A percentile compares a stretch with the other conserved stretches of the same genome.
Conservation (phyloP, 2,888 invertebrate species). For the Strigamia maritima region DNA sequence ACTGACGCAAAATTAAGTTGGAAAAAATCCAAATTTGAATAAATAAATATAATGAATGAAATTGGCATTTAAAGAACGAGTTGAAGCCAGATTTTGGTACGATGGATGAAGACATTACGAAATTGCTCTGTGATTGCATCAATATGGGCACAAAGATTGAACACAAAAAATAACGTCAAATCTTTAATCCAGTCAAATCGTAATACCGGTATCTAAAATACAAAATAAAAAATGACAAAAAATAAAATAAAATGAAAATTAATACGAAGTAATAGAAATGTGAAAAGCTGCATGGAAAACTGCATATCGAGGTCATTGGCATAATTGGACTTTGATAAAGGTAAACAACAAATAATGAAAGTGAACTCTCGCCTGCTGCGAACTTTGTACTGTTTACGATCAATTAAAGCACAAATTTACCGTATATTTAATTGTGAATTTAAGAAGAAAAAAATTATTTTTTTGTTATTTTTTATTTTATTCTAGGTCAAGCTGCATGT, state of each 20-base stretch:
- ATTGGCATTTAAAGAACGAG: neutral
- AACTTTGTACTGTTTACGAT: neutral
- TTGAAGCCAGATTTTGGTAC: neutral
- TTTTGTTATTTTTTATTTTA: constrained; percentile 44
- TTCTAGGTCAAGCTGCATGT: constrained; percentile 80
- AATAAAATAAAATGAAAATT: too few species aligned
- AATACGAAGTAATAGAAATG: neutral
- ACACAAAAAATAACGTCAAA: too few species aligned
- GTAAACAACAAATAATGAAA: neutral
- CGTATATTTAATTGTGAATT: too few species aligned
- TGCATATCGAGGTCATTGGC: neutral
- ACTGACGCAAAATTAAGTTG: too few species aligned
- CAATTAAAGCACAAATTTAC: neutral
- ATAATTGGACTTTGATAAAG: neutral
- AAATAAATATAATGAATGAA: neutral
- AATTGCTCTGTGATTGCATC: neutral
- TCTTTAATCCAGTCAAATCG: too few species aligned
- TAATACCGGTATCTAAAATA: too few species aligned
- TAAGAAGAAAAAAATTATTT: too few species aligned
- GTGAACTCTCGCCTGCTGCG: neutral
- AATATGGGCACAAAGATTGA: neutral
- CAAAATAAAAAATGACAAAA: too few species aligned
- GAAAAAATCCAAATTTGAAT: too few species aligned
- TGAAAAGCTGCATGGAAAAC: neutral
- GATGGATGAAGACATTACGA: neutral